A percentile compares a stretch with the other conserved stretches of the same genome.
Conservation (phyloP, 2,888 invertebrate genomes). For the Scaptomyza tumidula region DNA sequence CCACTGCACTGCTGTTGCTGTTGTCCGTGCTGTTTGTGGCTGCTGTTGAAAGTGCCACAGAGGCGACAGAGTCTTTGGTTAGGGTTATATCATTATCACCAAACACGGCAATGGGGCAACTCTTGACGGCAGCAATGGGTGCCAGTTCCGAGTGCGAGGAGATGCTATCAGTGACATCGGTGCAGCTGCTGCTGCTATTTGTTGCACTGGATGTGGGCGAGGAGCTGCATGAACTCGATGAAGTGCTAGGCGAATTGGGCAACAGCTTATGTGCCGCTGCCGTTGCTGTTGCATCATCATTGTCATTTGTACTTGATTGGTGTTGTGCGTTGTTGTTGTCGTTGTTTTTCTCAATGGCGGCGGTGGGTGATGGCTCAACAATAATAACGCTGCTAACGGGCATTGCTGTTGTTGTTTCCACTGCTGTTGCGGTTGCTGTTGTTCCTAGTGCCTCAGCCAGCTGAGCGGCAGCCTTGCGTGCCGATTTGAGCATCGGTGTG, state of each 20-base stretch:
- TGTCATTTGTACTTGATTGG: conserved; percentile 45
- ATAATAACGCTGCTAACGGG: conserved; percentile 66
- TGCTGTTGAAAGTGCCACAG: conserved; percentile 58
- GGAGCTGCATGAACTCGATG: conserved; percentile 64
- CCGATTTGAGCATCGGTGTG: conserved; percentile 75
- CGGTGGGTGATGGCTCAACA: conserved; percentile 54
- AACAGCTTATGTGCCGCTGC: conserved; percentile 34
- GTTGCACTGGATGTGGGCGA: conserved; percentile 60
- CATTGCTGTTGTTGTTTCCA: conserved; percentile 24
- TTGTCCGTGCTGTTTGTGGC: conserved; percentile 19
- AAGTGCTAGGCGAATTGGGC: conserved; percentile 50
- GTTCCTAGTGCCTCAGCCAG: conserved; percentile 43
- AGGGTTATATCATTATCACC: conserved; percentile 81
- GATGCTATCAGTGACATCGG: conserved; percentile 45
- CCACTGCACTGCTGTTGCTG: neutral
- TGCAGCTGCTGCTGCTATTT: conserved; percentile 41
- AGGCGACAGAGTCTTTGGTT: conserved; percentile 75
- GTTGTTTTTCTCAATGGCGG: conserved; percentile 2
- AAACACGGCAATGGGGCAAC: conserved; percentile 79
- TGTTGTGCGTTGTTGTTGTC: conserved; percentile 33
- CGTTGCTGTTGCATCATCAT: neutral
- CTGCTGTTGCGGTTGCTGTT: conserved; percentile 8
- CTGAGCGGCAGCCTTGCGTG: conserved; percentile 55
- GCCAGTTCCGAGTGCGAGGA: conserved; percentile 38
- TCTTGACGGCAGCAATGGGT: conserved; percentile 32